Conservation (phyloP, 2,113 vertebrate species). For the Anhinga rufa region DNA sequence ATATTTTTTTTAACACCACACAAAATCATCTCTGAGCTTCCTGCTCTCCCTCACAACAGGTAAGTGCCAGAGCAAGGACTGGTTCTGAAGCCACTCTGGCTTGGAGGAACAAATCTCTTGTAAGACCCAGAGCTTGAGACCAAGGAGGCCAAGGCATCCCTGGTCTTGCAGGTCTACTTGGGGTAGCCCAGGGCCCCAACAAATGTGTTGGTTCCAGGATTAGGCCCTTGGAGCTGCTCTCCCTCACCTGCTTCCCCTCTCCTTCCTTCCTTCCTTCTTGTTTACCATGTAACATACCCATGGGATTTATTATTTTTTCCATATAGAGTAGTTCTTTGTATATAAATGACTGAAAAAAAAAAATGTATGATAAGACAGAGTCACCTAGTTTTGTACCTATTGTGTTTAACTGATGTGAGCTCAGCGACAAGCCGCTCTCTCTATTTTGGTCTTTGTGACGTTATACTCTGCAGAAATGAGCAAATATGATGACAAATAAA, state of each 20-base stretch:
- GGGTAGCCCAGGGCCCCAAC: background rate
- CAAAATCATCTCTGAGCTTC: background rate
- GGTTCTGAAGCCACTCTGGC: background rate
- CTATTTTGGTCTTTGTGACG: conserved; percentile 79
- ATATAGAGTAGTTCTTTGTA: conserved; percentile 78
- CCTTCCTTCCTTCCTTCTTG: background rate
- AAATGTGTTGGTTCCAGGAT: background rate
- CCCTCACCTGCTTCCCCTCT: background rate
- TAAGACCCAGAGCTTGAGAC: background rate
- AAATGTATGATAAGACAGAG: conserved; percentile 74
- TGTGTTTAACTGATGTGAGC: conserved; percentile 69
- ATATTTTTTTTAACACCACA: background rate
- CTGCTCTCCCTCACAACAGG: background rate
- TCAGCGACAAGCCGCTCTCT: conserved; percentile 70
- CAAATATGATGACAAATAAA: conserved; percentile 72
- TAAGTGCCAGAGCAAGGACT: background rate
- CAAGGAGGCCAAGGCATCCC: background rate
- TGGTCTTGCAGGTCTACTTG: background rate
- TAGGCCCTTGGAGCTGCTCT: background rate
- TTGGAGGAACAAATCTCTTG: background rate
- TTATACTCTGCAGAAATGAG: conserved; percentile 73
- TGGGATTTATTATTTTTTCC: conserved; percentile 66
- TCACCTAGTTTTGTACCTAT: conserved; percentile 80
- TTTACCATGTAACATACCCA: conserved; percentile 60
- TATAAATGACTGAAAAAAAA: conserved; percentile 71